Base-by-base conservation (phyloP, 30 jellyfish, hydroid and myxozoan genomes). In the Hydra vulgaris region DNA sequence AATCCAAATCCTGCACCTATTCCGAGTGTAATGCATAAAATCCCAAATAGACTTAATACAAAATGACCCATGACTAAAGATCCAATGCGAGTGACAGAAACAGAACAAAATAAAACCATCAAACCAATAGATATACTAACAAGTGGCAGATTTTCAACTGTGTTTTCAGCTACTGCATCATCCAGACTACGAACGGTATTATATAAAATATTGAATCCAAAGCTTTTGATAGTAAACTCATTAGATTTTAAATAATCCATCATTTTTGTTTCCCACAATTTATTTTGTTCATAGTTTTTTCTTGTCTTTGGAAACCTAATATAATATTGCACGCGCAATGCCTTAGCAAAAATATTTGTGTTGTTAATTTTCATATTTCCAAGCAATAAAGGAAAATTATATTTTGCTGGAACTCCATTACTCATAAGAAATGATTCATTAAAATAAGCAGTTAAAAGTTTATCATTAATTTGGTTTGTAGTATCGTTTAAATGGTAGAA, bases 1-100 rank as follows among this genome's bases (percentile, higher is more conserved):
- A 92, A 89, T 3, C 98, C 98, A 79, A 87, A 92, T 0, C 97
- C 90, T 7, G 95, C 75, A 18, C 94, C 98, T 27, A 84, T 92
- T 74, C 98, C 98, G 54, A 92, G 82, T 18, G 83, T 55, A 22
- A 92, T 89, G 0, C 96, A 78, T 53, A 87, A 25, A 20, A 92
- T 80, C 12, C 98, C 98, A 53, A 81, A 84, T 66, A 81, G 74
- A 17, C 96, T 77, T 8, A 92, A 76, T 27, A 86, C 40, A 25
- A 83, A 86, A 83, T 92, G 98, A 25, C 98, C 86, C 85, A 74
- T 54, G 70, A 84, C 86, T 1, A 83, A 81, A 22, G 83, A 76
- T 52, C 86, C 76, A 27, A 92, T 19, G 54, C 88, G 72, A 70
- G 82, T 21, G 87, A 84, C 81, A 81, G 94, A 81, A 18, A 84